phyloP scores from a whole-genome alignment of 2,888 invertebrate genomes.

The Matsumyia berberina region DNA sequence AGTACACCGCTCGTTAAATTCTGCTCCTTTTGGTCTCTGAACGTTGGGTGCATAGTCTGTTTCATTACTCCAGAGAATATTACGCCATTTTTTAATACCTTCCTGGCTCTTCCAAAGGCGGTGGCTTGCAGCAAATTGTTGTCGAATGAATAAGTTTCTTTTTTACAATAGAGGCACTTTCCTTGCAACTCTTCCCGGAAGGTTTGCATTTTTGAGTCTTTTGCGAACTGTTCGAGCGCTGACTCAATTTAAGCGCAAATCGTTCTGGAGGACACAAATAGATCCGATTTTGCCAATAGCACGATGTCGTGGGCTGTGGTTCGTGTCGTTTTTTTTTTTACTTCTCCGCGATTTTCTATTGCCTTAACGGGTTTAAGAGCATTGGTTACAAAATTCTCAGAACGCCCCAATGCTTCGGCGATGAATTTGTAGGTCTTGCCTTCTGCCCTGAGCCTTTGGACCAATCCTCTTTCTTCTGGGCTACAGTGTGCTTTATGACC shows the following conservation, averaged over 20 bases:
- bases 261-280: too few relatives aligned
- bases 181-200: too few relatives aligned
- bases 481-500: too few relatives aligned
- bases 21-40: background rate
- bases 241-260: background rate
- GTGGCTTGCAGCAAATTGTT: background rate
- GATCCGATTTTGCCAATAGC: background rate
- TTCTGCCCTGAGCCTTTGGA: too few relatives aligned
- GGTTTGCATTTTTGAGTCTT: background rate
- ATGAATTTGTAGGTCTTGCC: too few relatives aligned
- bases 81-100: background rate
- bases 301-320: background rate
- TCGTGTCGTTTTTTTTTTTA: background rate
- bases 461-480: too few relatives aligned
- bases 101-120: background rate
- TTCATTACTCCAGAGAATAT: slow-evolving; percentile 1
- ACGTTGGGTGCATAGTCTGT: background rate
- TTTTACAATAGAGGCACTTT: background rate
- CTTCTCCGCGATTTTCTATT: background rate
- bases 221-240: background rate
- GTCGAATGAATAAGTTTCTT: background rate
- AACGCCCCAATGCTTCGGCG: background rate
- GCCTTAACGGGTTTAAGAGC: background rate
- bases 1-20: background rate
- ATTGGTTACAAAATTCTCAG: background rate